Evolutionary conservation across 2,797 vertebrate genomes (phyloP).

Genomic region (Apodemus agrarius): DNA sequence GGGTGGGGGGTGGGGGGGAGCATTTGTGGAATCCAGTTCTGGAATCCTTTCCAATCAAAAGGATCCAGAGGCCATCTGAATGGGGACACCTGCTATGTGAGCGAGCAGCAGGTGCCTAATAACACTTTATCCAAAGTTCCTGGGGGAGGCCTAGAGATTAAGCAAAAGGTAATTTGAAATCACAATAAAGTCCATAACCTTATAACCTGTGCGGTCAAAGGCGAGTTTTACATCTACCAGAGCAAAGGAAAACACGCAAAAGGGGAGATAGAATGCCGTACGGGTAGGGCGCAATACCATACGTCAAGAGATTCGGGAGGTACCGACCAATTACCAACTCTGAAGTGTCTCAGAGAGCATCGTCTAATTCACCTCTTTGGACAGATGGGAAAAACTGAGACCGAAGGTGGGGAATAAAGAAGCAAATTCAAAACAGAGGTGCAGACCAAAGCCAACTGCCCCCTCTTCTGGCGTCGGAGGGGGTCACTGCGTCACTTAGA

Average conservation of each 20-base stretch:
- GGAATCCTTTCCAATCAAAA: constrained; percentile 23
- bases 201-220: background rate
- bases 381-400: constrained; percentile 1
- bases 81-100: background rate
- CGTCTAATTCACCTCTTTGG: background rate
- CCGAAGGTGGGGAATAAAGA: background rate
- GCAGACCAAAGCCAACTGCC: constrained; percentile 11
- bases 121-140: background rate
- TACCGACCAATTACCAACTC: background rate
- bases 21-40: constrained; percentile 30
- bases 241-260: constrained; percentile 1
- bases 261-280: background rate
- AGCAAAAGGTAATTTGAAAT: constrained; percentile 28
- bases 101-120: background rate
- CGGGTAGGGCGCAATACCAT: background rate
- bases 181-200: background rate
- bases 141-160: background rate
- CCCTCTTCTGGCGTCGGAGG: background rate
- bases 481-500: background rate
- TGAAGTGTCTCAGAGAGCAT: background rate
- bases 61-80: background rate
- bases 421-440: background rate
- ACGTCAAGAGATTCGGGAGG: background rate
- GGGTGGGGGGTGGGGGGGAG: too few species aligned
- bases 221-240: background rate